phyloP scores from a whole-genome alignment of 1,140 invertebrate species.

The Euwallacea fornicatus region DNA sequence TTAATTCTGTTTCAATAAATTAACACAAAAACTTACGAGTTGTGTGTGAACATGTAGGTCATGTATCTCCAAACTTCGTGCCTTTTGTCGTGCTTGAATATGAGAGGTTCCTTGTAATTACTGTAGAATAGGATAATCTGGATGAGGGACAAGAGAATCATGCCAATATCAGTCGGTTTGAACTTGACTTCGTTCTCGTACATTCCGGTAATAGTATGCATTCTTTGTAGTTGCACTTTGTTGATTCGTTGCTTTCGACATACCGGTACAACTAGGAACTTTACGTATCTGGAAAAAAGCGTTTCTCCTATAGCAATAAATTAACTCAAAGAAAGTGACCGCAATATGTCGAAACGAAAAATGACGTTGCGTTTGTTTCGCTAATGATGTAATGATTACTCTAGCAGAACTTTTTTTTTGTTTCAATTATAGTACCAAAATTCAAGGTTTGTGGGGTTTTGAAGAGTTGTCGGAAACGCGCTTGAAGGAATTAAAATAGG shows the following conservation, averaged over 20 bases:
- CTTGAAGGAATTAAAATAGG: no score
- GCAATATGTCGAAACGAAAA: no score
- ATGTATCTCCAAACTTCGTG: constrained; percentile 89
- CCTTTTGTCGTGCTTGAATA: constrained; percentile 50
- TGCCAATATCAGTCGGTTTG: constrained; percentile 79
- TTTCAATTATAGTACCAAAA: no score
- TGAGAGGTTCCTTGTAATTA: constrained; percentile 51
- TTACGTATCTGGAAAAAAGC: constrained; percentile 32
- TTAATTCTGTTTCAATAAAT: not conserved
- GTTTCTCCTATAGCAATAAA: not conserved
- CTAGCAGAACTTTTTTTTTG: no score
- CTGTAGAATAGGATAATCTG: constrained; percentile 70
- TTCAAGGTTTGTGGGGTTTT: no score
- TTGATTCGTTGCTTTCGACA: constrained; percentile 16
- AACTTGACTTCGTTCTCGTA: constrained; percentile 86
- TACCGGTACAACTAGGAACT: constrained; percentile 34
- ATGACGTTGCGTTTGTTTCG: no score
- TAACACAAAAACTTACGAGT: constrained; percentile 66
- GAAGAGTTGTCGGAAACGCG: no score
- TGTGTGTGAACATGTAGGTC: constrained; percentile 95
- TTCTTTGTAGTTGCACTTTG: constrained; percentile 24
- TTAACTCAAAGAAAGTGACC: no score
- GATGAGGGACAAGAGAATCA: constrained; percentile 73
- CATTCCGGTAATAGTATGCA: constrained; percentile 50
- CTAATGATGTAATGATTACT: no score